A percentile compares a stretch with the other conserved stretches of the same genome.
Evolutionary conservation across 2,797 vertebrate species (phyloP).

Genomic region (Limnodromus scolopaceus): DNA sequence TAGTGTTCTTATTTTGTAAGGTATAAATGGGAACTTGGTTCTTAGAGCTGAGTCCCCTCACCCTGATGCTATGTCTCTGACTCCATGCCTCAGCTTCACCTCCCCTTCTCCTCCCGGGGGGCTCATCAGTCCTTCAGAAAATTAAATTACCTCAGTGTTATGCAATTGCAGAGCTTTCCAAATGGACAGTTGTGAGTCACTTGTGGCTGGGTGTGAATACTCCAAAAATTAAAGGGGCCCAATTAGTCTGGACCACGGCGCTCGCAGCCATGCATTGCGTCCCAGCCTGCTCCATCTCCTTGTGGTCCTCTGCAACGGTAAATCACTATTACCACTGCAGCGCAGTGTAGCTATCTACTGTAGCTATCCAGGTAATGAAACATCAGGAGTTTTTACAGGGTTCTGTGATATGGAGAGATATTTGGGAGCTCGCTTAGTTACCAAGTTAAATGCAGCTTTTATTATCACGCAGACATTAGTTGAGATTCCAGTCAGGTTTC

Average conservation of each 20-base stretch:
- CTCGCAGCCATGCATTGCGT: rapidly evolving
- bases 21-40: background rate
- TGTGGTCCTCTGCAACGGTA: background rate
- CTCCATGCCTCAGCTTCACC: background rate
- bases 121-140: background rate
- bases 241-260: rapidly evolving
- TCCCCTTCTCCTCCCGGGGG: background rate
- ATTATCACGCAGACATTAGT: background rate
- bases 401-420: background rate
- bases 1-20: background rate
- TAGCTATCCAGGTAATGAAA: background rate
- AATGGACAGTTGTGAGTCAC: background rate
- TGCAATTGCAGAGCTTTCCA: background rate
- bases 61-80: rapidly evolving
- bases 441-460: background rate
- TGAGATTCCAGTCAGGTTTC: conserved; percentile 53
- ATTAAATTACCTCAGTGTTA: background rate
- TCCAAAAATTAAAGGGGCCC: background rate
- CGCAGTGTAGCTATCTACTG: rapidly evolving
- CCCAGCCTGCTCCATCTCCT: background rate
- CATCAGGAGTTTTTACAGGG: background rate
- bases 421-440: background rate
- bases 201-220: background rate
- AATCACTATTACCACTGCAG: background rate
- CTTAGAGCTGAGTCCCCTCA: background rate